These are phyloP conservation scores for Cetonia aurata DNA, from an alignment of 2,888 invertebrate species.

Conservation along the genomic window DNA sequence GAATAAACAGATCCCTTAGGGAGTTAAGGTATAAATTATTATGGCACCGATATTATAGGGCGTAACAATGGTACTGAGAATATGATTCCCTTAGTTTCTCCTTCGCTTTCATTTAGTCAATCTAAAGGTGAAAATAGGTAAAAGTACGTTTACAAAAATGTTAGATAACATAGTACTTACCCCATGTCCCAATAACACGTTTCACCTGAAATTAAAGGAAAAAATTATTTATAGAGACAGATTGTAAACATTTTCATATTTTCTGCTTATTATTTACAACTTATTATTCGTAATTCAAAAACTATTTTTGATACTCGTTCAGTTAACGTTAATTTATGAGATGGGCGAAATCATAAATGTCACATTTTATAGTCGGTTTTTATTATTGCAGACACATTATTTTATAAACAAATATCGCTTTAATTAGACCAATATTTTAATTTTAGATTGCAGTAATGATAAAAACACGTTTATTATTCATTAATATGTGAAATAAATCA, in stretches of 20 bases:
- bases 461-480: too few species aligned
- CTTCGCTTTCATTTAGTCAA: conserved; percentile 10
- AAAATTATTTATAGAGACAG: not conserved
- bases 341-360: conserved; percentile 33
- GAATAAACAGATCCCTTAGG: conserved; percentile 14
- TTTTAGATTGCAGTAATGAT: conserved; percentile 10
- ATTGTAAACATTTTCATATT: too few species aligned
- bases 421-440: conserved; percentile 18
- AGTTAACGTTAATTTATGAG: conserved; percentile 35
- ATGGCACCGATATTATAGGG: not conserved
- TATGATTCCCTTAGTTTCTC: conserved; percentile 6
- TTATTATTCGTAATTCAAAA: conserved; percentile 19
- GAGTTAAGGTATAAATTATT: conserved; percentile 17
- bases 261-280: conserved; percentile 3
- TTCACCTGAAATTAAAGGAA: conserved; percentile 34
- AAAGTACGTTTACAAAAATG: not conserved
- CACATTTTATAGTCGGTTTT: conserved; percentile 32
- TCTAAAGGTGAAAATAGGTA: conserved; percentile 12
- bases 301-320: conserved; percentile 16
- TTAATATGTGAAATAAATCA: too few species aligned
- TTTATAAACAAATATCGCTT: conserved; percentile 6
- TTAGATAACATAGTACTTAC: conserved; percentile 31
- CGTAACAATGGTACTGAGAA: not conserved
- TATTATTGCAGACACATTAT: conserved; percentile 23
- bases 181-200: not conserved